A percentile compares a stretch with the other conserved stretches of the same genome.
These are phyloP conservation scores for Chelonoidis abingdonii DNA, from an alignment of 2,113 vertebrate genomes.

Conservation along the genomic window DNA sequence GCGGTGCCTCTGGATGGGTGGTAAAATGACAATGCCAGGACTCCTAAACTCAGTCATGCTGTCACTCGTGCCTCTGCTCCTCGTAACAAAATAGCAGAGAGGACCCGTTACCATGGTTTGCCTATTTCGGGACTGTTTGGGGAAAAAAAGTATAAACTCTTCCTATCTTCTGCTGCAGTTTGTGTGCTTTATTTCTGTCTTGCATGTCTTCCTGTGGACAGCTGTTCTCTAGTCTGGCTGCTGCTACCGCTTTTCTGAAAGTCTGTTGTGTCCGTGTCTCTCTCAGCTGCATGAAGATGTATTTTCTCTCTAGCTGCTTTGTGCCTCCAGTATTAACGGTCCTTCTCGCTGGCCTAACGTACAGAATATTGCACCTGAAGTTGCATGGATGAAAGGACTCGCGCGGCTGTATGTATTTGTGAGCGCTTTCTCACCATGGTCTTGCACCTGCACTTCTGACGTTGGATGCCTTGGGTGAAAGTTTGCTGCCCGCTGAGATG, in stretches of 20 bases:
- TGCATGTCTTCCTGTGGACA: conserved; percentile 76
- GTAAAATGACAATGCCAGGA: background rate
- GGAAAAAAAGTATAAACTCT: conserved; percentile 81
- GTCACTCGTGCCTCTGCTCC: background rate
- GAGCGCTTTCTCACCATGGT: conserved; percentile 18
- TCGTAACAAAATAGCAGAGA: conserved; percentile 21
- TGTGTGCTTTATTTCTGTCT: conserved; percentile 75
- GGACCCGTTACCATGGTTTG: conserved; percentile 76
- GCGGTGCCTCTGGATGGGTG: background rate
- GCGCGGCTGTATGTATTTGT: background rate
- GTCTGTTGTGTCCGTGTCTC: conserved; percentile 58
- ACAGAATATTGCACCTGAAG: background rate
- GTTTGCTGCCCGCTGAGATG: conserved; percentile 45
- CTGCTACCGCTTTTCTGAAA: conserved; percentile 52
- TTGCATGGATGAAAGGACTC: conserved; percentile 47
- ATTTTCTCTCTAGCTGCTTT: conserved; percentile 59
- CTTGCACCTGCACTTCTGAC: conserved; percentile 44
- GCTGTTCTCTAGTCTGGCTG: conserved; percentile 60
- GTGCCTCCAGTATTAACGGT: conserved; percentile 33
- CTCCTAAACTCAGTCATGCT: background rate
- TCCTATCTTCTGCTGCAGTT: conserved; percentile 66
- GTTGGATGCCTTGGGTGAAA: conserved; percentile 49
- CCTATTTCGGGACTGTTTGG: conserved; percentile 83
- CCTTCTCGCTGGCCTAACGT: background rate
- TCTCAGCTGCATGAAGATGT: conserved; percentile 76